Evolutionary conservation across 2,113 vertebrate species (phyloP).

Genomic region (Petrocephalus zakoni): DNA sequence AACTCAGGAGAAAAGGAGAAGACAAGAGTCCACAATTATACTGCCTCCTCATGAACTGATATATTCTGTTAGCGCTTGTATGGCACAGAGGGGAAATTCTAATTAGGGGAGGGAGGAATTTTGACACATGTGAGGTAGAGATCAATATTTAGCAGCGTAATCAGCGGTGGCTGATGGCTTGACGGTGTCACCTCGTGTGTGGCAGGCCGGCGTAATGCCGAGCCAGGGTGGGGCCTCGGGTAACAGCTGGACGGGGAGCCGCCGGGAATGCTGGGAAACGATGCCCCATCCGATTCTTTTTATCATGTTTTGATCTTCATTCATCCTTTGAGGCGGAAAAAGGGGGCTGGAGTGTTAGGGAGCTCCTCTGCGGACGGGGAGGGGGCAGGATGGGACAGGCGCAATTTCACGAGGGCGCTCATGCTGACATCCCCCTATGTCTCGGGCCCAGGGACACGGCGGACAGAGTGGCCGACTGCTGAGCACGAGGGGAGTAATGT

Average conservation of each 20-base stretch:
- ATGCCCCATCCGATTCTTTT: conserved; percentile 75
- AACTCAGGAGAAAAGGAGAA: conserved; percentile 82
- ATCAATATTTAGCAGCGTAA: conserved; percentile 99
- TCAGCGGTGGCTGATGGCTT: conserved; percentile 94
- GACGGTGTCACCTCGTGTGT: conserved; percentile 78
- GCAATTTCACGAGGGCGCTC: not conserved
- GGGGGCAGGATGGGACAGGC: not conserved
- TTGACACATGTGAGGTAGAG: conserved; percentile 97
- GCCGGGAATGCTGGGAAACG: conserved; percentile 85
- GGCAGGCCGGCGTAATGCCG: conserved; percentile 79
- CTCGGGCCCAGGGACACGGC: conserved; percentile 14
- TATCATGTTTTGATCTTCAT: conserved; percentile 89
- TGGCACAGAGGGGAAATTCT: conserved; percentile 89
- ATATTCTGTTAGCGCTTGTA: conserved; percentile 89
- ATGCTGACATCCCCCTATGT: not conserved
- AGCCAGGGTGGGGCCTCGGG: conserved; percentile 62
- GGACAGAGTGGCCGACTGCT: conserved; percentile 45
- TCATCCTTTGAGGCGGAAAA: conserved; percentile 78
- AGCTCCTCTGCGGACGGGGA: not conserved
- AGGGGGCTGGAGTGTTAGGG: conserved; percentile 36
- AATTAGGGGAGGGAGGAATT: conserved; percentile 98
- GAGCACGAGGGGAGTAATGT: conserved; percentile 40
- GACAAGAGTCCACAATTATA: conserved; percentile 99
- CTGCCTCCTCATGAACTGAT: conserved; percentile 80
- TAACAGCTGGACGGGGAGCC: conserved; percentile 65